Base-by-base conservation (phyloP, 2,113 vertebrate species). In the Gopherus flavomarginatus region DNA sequence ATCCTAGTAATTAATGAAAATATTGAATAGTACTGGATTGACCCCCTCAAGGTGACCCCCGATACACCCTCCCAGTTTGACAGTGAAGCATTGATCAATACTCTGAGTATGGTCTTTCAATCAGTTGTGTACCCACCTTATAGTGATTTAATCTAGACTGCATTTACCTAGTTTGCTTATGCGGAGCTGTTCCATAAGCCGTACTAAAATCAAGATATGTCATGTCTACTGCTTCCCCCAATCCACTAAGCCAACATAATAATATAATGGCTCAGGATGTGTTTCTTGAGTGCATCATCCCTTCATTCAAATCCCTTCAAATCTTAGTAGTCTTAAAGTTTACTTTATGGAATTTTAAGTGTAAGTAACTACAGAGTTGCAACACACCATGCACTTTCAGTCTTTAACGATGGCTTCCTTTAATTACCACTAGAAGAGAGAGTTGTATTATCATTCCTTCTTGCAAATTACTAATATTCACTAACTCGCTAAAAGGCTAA, bases 371-470 rank as follows among this genome's bases (percentile, higher is more conserved):
- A 50, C 0, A 77, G 11, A 16, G 81, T 53, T 95, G 1, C 35
- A 88, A 6, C 65, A 77, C 84, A 86, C 84, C 0, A 0, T 26
- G 1, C 0, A 50, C 29, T 86, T 53, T 31, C 83, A 4, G 85
- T 8, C 1, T 93, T 81, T 83, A n/a, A 16, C 1, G 2, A 5
- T 27, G 62, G 35, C 0, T 0, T 72, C 78, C 14, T 54, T 14
- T 35, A 54, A 24, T 50, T 1, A 11, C 49, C 49, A 26, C 5
- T 87, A 57, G 49, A 62, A 87, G 7, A 24, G 85, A 83, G 90
- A 47, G 2, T 54, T 86, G 6, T 12, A 47, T 94, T 83, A 83
- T 65, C 2, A 44, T 87, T 92, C 7, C 11, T 1, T 75, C 85
- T 50, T 83, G 6, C 44, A 2, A 90, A 85, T 92, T 89, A 19